phyloP scores from a whole-genome alignment of 2,113 vertebrate species.

The Abramis brama region DNA sequence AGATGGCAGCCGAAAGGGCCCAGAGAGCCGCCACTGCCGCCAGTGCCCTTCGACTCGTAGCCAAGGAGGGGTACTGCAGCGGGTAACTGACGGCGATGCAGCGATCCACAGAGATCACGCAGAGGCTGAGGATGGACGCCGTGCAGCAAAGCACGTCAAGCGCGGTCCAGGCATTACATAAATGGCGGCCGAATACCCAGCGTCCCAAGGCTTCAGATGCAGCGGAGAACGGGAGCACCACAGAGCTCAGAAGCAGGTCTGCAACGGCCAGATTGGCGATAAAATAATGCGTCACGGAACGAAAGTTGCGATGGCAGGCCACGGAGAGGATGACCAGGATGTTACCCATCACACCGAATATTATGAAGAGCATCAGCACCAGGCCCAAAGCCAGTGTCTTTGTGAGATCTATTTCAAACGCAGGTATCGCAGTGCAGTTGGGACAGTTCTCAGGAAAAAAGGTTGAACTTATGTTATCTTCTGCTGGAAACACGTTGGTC shows the following conservation, averaged over 20 bases:
- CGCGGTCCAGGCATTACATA: constrained; percentile 93
- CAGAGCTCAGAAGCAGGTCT: constrained; percentile 90
- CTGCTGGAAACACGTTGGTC: constrained; percentile 76
- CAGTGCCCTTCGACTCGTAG: constrained; percentile 83
- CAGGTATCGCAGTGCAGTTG: constrained; percentile 82
- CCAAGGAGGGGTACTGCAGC: constrained; percentile 84
- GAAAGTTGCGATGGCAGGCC: constrained; percentile 87
- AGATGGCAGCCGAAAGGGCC: constrained; percentile 88
- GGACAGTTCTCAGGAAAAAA: constrained; percentile 72
- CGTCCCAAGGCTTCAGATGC: constrained; percentile 88
- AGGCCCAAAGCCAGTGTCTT: constrained; percentile 84
- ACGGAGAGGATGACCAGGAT: constrained; percentile 94
- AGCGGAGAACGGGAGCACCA: constrained; percentile 93
- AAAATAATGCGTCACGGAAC: constrained; percentile 93
- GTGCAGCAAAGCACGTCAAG: constrained; percentile 97
- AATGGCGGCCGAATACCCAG: constrained; percentile 90
- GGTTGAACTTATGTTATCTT: constrained; percentile 73
- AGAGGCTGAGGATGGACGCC: constrained; percentile 94
- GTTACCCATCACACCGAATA: constrained; percentile 93
- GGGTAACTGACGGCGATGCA: constrained; percentile 95
- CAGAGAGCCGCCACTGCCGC: constrained; percentile 85
- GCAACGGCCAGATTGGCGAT: constrained; percentile 93
- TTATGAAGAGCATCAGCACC: constrained; percentile 84
- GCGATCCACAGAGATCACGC: constrained; percentile 94
- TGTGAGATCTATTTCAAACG: constrained; percentile 73